A percentile compares a stretch with the other conserved stretches of the same genome.
Evolutionary conservation across 2,888 invertebrate species (phyloP).

Genomic region (Pyrrhosoma nymphula): DNA sequence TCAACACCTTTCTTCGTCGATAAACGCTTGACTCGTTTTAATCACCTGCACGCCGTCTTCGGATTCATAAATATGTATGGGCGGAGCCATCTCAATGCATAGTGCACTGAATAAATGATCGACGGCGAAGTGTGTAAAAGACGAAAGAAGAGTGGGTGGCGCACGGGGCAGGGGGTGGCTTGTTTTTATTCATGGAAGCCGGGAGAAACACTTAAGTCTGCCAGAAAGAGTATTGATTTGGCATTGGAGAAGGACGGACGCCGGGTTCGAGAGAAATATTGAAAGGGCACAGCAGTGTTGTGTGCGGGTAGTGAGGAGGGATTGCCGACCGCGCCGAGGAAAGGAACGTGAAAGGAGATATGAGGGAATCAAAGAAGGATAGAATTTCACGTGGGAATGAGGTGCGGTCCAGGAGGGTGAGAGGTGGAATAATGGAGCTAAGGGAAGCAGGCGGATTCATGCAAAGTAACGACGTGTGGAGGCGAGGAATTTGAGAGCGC

Average conservation of each 20-base stretch:
- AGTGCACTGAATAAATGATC: neutral
- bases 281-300: neutral
- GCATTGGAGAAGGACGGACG: neutral
- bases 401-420: neutral
- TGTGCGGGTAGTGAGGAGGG: neutral
- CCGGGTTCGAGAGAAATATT: neutral
- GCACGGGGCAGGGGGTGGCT: neutral
- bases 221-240: slow-evolving; percentile 11
- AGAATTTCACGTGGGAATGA: neutral
- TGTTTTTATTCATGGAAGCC: neutral
- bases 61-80: neutral
- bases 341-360: neutral
- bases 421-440: neutral
- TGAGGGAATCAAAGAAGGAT: neutral
- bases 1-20: neutral
- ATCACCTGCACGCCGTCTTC: neutral
- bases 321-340: neutral
- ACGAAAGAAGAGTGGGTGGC: neutral
- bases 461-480: too few relatives aligned
- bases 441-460: neutral
- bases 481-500: neutral
- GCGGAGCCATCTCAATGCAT: neutral
- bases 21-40: neutral
- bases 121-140: neutral
- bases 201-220: neutral